Conservation (phyloP, 2,797 vertebrate genomes). For the Pangasius mekongensis region DNA sequence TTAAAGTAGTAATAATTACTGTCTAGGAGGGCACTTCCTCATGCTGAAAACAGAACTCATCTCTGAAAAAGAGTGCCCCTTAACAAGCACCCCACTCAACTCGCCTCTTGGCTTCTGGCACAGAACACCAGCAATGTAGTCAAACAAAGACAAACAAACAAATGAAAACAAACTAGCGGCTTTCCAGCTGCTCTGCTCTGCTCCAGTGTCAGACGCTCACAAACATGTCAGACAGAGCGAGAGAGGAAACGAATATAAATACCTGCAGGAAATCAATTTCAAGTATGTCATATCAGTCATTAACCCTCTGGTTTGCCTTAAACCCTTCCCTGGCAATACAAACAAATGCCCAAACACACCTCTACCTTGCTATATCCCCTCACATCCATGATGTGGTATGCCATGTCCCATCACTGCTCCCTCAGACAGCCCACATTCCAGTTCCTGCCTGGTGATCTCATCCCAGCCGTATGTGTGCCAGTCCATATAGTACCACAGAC, state of each 20-base stretch:
- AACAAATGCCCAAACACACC: background rate
- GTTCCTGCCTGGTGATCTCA: background rate
- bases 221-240: background rate
- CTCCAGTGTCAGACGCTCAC: background rate
- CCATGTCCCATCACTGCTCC: background rate
- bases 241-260: background rate
- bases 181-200: slow-evolving; percentile 13
- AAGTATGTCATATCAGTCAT: background rate
- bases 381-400: background rate
- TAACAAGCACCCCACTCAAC: slow-evolving; percentile 5
- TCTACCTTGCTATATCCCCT: background rate
- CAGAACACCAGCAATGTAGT: background rate
- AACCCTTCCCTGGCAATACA: background rate
- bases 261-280: background rate
- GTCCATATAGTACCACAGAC: background rate
- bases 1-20: background rate
- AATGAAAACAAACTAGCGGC: slow-evolving; percentile 5
- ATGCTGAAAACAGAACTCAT: slow-evolving; percentile 2
- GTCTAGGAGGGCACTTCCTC: background rate
- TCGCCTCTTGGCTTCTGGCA: background rate
- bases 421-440: background rate
- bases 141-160: slow-evolving; percentile 10
- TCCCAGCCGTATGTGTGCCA: background rate
- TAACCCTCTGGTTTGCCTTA: background rate
- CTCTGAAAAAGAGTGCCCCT: background rate